These are phyloP conservation scores for Ochlodes sylvanus DNA, from an alignment of 2,888 invertebrate species.

Conservation along the genomic window DNA sequence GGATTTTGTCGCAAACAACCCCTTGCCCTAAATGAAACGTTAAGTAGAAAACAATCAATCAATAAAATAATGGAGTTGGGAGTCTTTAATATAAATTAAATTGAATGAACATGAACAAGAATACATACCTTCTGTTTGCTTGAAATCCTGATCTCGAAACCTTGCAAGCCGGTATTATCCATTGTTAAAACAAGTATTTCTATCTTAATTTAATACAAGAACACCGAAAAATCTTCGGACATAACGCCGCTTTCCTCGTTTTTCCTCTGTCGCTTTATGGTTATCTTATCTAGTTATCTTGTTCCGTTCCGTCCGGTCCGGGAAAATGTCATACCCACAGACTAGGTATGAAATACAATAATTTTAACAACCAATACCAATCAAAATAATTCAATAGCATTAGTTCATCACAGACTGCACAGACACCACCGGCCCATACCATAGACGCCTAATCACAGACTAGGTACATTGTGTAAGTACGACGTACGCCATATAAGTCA, in stretches of 20 bases:
- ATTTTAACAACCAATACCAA: no score
- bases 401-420: no score
- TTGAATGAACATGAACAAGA: not conserved
- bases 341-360: no score
- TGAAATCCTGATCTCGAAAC: slow-evolving; percentile 70
- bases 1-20: slow-evolving; percentile 89
- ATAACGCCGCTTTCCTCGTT: slow-evolving; percentile 11
- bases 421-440: no score
- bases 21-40: slow-evolving; percentile 88
- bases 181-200: slow-evolving; percentile 43
- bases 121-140: slow-evolving; percentile 71
- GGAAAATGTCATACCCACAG: not conserved
- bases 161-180: slow-evolving; percentile 54
- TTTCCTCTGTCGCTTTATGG: not conserved
- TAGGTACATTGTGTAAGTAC: no score
- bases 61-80: not conserved
- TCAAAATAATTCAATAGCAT: no score
- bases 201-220: not conserved
- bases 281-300: no score
- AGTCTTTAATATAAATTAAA: not conserved
- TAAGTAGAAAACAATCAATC: slow-evolving; percentile 7
- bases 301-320: no score
- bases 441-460: no score
- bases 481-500: no score
- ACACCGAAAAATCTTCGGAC: slow-evolving; percentile 2